These are phyloP conservation scores for Ganaspis brasiliensis DNA, from an alignment of 2,888 invertebrate species.

Conservation along the genomic window DNA sequence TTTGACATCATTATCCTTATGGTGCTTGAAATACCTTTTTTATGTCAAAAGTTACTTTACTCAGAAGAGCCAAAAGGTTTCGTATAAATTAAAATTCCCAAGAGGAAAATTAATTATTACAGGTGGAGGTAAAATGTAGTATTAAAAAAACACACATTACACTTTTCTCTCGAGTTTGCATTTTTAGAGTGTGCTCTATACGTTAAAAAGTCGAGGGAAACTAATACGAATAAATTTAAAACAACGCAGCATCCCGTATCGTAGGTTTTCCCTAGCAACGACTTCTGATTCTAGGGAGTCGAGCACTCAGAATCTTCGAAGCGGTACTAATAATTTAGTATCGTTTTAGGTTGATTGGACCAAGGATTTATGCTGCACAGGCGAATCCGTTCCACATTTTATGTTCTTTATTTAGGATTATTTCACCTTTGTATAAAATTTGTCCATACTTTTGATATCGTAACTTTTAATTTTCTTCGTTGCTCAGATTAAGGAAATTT, in stretches of 20 bases:
- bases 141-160: no score
- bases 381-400: constrained; percentile 42
- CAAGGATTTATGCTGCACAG: constrained; percentile 71
- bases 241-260: constrained; percentile 56
- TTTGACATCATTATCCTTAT: constrained; percentile 13
- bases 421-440: constrained; percentile 2
- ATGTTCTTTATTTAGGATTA: constrained; percentile 26
- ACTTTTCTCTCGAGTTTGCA: constrained; percentile 2
- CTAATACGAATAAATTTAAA: constrained; percentile 61
- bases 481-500: no score
- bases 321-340: constrained; percentile 75
- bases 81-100: neutral
- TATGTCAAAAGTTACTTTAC: neutral
- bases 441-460: constrained; percentile 12
- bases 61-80: neutral
- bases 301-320: constrained; percentile 57
- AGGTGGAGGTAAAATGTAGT: neutral
- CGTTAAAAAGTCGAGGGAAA: constrained; percentile 40
- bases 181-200: neutral
- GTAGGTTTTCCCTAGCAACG: constrained; percentile 64
- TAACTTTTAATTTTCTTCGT: neutral
- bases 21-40: neutral
- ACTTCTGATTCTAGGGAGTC: constrained; percentile 64
- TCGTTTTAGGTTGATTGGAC: constrained; percentile 78
- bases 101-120: neutral